Evolutionary conservation across 92 coral and sea anemone genomes (phyloP).

Genomic region (Actinostola sp.): DNA sequence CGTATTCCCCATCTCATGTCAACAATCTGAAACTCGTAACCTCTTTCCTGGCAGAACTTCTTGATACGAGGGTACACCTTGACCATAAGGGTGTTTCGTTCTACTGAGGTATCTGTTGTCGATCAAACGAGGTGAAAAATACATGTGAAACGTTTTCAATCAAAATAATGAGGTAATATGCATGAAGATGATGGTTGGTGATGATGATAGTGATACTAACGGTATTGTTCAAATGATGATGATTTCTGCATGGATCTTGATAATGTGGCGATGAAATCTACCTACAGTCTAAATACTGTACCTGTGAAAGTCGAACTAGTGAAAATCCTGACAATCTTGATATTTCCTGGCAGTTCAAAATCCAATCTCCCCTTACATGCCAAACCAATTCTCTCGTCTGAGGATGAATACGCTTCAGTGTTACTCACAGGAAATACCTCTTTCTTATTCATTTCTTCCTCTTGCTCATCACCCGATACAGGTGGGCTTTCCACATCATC

Average conservation of each 20-base stretch:
- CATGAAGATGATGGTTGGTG: not conserved
- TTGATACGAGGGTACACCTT: constrained; percentile 77
- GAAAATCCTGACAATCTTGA: constrained; percentile 80
- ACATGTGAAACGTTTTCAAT: no score
- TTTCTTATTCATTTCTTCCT: not conserved
- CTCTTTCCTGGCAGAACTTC: constrained; percentile 81
- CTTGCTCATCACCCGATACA: constrained; percentile 13
- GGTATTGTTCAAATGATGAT: not conserved
- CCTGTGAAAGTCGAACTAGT: constrained; percentile 94
- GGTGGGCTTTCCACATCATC: constrained; percentile 16
- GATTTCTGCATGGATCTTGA: not conserved
- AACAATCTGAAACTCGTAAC: constrained; percentile 88
- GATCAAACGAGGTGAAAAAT: not conserved
- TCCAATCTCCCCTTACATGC: constrained; percentile 63
- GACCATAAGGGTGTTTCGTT: constrained; percentile 85
- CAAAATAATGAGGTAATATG: no score
- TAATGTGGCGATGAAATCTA: not conserved
- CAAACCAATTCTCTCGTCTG: constrained; percentile 42
- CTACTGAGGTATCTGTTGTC: constrained; percentile 64
- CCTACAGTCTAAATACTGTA: not conserved
- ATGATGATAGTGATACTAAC: not conserved
- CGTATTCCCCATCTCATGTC: constrained; percentile 98
- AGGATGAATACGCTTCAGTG: constrained; percentile 31
- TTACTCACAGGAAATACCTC: not conserved
- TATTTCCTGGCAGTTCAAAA: constrained; percentile 62